Evolutionary conservation across 1,140 invertebrate species (phyloP), one percentile per base, ranked within the genome.

Genomic region (Drosophila funebris): DNA sequence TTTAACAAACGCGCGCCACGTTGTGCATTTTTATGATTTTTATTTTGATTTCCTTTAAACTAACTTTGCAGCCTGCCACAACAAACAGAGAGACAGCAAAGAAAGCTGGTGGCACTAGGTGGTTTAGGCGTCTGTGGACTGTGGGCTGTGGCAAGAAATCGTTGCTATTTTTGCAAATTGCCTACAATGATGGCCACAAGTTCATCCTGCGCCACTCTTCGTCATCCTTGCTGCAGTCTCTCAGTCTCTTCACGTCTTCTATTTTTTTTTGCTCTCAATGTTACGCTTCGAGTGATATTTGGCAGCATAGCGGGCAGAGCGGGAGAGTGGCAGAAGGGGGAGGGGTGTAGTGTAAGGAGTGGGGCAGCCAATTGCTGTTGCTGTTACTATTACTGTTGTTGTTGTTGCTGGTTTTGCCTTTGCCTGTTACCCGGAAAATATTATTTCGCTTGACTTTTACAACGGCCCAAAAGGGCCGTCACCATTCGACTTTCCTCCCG

Each of bases 41-140:
- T 87, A 88, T 87, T 87, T 88, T 87, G 82, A 87, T 87, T 87
- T 87, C 78, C 83, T 87, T 87, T 87, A 87, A 87, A 87, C 83
- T 87, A 88, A 88, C 75, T 88, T 82, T 56, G 60, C 64, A 54
- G 64, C 41, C 56, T 73, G 54, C 56, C 44, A 54, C 63, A 58
- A 67, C 69, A 67, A 66, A 39, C 64, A 27, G 24, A 4, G 64
- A 20, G 27, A 9, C 16, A 27, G n/a, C n/a, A n/a, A n/a, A n/a
- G n/a, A n/a, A n/a, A n/a, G n/a, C n/a, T n/a, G n/a, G n/a, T n/a
- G n/a, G n/a, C n/a, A n/a, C n/a, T n/a, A n/a, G n/a, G n/a, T n/a
- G n/a, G n/a, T n/a, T n/a, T n/a, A n/a, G n/a, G n/a, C n/a, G n/a
- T n/a, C n/a, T n/a, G n/a, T n/a, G n/a, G n/a, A 7, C 46, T 16